phyloP scores from a whole-genome alignment of 2,888 invertebrate species.

The Amiota communis region DNA sequence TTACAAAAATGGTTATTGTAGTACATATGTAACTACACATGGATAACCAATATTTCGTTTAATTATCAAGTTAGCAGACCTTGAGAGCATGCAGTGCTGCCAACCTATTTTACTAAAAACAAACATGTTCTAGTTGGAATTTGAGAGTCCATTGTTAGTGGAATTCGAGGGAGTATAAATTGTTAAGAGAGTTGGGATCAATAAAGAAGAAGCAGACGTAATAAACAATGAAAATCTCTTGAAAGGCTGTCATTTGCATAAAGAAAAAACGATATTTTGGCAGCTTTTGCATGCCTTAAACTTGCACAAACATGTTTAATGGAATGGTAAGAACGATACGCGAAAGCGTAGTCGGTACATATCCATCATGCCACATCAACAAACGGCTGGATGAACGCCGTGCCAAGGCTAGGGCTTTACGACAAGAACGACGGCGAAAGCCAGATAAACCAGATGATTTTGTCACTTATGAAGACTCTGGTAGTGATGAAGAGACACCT shows the following conservation, averaged over 20 bases:
- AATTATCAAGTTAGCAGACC: too few species aligned
- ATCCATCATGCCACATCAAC: conserved; percentile 84
- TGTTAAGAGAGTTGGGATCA: too few species aligned
- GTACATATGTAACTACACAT: too few species aligned
- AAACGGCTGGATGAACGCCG: conserved; percentile 83
- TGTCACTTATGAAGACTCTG: conserved; percentile 90
- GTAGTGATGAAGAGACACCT: conserved; percentile 87
- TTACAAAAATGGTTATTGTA: too few species aligned
- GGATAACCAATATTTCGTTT: too few species aligned
- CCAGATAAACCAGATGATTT: conserved; percentile 93
- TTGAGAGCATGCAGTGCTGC: too few species aligned
- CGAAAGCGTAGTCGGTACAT: conserved; percentile 79
- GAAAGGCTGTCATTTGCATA: neutral
- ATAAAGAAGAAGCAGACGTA: neutral
- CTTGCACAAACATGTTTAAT: conserved; percentile 60
- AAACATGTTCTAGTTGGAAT: too few species aligned
- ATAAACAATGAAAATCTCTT: conserved; percentile 3
- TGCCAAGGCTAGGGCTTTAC: conserved; percentile 75
- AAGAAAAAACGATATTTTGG: neutral
- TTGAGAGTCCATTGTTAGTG: too few species aligned
- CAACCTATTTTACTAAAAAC: too few species aligned
- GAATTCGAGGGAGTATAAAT: too few species aligned
- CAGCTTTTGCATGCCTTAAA: neutral
- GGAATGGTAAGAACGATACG: conserved; percentile 72
- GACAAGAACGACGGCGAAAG: conserved; percentile 82